Evolutionary conservation across 1,140 invertebrate species (phyloP).

Genomic region (Choristoneura fumiferana): DNA sequence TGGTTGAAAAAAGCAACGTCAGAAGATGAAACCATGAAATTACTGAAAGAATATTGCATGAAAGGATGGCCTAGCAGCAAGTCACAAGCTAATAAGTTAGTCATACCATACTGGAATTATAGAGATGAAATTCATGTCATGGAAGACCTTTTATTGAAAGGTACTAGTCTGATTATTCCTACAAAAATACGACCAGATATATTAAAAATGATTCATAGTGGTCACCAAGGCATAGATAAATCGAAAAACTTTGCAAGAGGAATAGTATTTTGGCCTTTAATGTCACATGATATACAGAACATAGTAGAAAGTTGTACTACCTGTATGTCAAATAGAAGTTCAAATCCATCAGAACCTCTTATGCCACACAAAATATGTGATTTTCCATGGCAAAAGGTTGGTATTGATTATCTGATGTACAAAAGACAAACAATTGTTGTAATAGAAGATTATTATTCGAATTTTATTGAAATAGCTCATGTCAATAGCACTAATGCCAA

Average conservation of each 20-base stretch:
- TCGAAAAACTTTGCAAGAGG: constrained; percentile 37
- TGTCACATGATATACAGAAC: constrained; percentile 40
- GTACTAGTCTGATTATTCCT: constrained; percentile 41
- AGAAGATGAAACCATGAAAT: constrained; percentile 24
- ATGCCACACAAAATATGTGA: constrained; percentile 36
- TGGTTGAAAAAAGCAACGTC: constrained; percentile 27
- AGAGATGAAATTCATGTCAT: constrained; percentile 7
- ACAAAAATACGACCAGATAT: constrained; percentile 34
- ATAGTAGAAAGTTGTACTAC: constrained; percentile 35
- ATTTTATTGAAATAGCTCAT: constrained; percentile 41
- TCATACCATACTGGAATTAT: constrained; percentile 31
- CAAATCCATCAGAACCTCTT: constrained; percentile 43
- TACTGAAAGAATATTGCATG: constrained; percentile 25
- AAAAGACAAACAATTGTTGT: constrained; percentile 9
- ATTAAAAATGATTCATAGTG: constrained; percentile 44
- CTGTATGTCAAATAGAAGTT: constrained; percentile 40
- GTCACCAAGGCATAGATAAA: constrained; percentile 30
- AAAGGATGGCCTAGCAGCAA: constrained; percentile 28
- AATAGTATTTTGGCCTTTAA: constrained; percentile 44
- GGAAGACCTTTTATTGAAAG: constrained; percentile 41
- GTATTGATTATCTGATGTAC: constrained; percentile 4
- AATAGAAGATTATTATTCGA: constrained; percentile 46
- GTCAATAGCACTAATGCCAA: constrained; percentile 31
- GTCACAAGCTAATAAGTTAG: constrained; percentile 24
- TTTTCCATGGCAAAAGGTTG: constrained; percentile 41